Base-by-base conservation (phyloP, 2,797 vertebrate species). In the Nothura maculosa region DNA sequence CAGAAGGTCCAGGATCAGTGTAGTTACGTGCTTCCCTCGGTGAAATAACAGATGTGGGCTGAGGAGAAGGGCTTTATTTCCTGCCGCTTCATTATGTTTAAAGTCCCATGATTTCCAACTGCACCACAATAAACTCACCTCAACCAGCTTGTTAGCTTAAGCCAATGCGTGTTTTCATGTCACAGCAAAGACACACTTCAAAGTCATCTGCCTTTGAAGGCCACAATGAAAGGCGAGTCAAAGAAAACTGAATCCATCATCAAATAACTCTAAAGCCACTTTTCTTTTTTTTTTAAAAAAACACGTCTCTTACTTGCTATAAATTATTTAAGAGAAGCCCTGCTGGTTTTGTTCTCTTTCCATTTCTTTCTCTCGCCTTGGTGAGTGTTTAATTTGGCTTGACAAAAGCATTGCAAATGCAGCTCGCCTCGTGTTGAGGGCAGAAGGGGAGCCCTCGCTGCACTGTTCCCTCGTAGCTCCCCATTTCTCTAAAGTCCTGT, bases 301-400 rank as follows among this genome's bases (percentile, higher is more conserved):
- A 43, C 4, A 28, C 9, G 72, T 25, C 28, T 95, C 75, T 94
- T 95, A 80, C 76, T 63, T 89, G n/a, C 17, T 87, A 77, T 91
- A 64, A 52, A 94, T 90, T 89, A 90, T 92, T 79, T 87, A 96
- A 92, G 61, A 84, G 27, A 68, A 90, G 82, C 89, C 90, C 82
- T 85, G 75, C n/a, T 74, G 81, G 13, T 45, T 89, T 90, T 76
- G 67, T 36, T 92, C 57, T 79, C 83, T 58, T 43, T 82, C 38
- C 24, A 28, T 58, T 55, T 55, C 43, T 72, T 63, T 92, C 45
- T 52, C 3, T 75, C n/a, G 91, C 43, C 68, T 87, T 76, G 62
- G 74, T n/a, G 74, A 30, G 9, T 62, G 57, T 38, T 55, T 81
- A 77, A 72, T 87, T 77, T 88, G 69, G 34, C 52, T 87, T 47